Percentiles rank a stretch among this genome's conserved stretches.
Evolutionary conservation across 2,113 vertebrate genomes (phyloP).

Genomic region (Herpetotheres cachinnans): DNA sequence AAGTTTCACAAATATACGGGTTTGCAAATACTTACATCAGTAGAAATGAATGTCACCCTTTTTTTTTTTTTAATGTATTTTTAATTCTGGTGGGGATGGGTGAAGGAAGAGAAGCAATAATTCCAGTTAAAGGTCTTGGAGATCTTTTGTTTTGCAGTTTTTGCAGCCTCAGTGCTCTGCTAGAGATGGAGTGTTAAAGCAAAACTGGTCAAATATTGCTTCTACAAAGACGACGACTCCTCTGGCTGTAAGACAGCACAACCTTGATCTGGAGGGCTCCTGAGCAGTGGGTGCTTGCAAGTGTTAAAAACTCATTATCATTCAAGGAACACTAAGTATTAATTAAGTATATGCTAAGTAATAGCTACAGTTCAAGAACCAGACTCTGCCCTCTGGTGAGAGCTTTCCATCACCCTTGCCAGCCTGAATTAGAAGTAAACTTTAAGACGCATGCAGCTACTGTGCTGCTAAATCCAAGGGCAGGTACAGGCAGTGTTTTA

Average conservation of each 20-base stretch:
- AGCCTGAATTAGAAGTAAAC: not conserved
- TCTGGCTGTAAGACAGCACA: not conserved
- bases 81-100: not conserved
- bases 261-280: not conserved
- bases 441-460: not conserved
- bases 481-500: not conserved
- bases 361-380: not conserved
- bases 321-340: not conserved
- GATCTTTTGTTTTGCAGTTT: not conserved
- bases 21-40: slow-evolving; percentile 36
- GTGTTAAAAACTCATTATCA: not conserved
- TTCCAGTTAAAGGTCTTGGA: not conserved
- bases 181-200: not conserved
- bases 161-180: not conserved
- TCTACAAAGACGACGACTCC: not conserved
- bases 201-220: not conserved
- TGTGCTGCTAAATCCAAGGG: not conserved
- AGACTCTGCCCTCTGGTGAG: not conserved
- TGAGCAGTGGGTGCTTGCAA: not conserved
- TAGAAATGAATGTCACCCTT: not conserved
- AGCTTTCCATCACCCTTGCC: slow-evolving; percentile 7
- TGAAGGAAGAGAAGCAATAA: not conserved
- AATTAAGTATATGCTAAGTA: not conserved
- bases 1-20: not conserved
- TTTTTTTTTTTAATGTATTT: not conserved